These are phyloP conservation scores for Pandemis cinnamomeana DNA, from an alignment of 2,888 invertebrate species.

Conservation along the genomic window DNA sequence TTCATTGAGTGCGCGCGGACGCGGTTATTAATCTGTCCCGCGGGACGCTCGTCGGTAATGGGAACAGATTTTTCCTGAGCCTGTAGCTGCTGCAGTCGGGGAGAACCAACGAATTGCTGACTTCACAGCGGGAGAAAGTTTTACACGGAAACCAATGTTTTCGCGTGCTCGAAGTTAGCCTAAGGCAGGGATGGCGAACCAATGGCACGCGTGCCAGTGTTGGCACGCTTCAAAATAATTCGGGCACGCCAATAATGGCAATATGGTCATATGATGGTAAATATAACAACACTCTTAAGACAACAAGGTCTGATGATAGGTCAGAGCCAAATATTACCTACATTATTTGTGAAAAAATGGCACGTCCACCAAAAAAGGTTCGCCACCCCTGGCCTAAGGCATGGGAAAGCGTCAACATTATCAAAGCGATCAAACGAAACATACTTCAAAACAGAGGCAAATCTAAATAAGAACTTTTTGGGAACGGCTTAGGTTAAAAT, in stretches of 20 bases:
- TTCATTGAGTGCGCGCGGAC: conserved; percentile 23
- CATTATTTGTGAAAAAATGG: too few species aligned
- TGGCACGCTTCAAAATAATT: too few species aligned
- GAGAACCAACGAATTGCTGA: background rate
- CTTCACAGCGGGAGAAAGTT: background rate
- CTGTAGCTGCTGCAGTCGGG: background rate
- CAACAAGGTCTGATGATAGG: too few species aligned
- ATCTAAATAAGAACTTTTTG: too few species aligned
- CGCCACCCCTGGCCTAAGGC: background rate
- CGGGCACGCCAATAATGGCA: too few species aligned
- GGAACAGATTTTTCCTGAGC: background rate
- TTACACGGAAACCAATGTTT: background rate
- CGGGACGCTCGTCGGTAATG: background rate
- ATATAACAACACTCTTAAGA: too few species aligned
- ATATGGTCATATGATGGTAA: too few species aligned
- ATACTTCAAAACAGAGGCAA: background rate
- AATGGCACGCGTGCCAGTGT: too few species aligned
- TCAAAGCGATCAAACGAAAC: background rate
- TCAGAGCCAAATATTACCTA: too few species aligned
- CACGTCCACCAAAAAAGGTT: too few species aligned
- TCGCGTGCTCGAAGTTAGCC: background rate
- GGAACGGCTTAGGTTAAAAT: too few species aligned
- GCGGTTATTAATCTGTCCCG: conserved; percentile 7
- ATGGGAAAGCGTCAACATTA: background rate
- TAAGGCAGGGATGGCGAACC: background rate